Percentiles rank a stretch among this genome's conserved stretches.
Evolutionary conservation across 1,140 invertebrate species (phyloP).

Genomic region (Palaemon carinicauda): DNA sequence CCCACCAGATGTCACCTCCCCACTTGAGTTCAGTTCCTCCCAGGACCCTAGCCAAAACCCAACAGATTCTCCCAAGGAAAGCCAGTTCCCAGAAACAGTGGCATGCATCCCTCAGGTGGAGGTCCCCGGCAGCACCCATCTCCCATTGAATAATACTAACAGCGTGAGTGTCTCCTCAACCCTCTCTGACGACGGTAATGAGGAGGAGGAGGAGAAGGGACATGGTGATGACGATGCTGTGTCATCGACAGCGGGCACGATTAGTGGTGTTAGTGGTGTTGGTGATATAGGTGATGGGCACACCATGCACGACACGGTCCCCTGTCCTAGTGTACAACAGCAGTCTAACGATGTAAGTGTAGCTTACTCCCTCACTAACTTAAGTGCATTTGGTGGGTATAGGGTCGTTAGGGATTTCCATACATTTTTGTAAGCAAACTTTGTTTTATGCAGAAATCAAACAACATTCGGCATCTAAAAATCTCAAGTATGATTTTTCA

Average conservation of each 20-base stretch:
- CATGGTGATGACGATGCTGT: neutral
- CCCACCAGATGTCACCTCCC: neutral
- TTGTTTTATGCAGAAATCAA: too few species aligned
- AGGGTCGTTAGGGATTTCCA: too few species aligned
- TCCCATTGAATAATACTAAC: constrained; percentile 9
- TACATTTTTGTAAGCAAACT: too few species aligned
- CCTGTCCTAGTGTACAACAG: too few species aligned
- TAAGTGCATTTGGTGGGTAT: neutral
- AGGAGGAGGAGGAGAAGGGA: neutral
- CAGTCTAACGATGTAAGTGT: constrained; percentile 16
- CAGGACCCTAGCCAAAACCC: neutral
- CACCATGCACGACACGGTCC: too few species aligned
- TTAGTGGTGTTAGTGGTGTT: constrained; percentile 3
- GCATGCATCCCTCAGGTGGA: too few species aligned
- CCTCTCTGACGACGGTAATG: constrained; percentile 13
- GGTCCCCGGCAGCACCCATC: too few species aligned
- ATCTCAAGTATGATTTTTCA: too few species aligned
- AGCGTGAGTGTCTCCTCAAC: constrained; percentile 23
- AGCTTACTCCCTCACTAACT: neutral
- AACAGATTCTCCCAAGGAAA: too few species aligned
- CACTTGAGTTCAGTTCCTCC: constrained; percentile 14
- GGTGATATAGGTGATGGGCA: constrained; percentile 2
- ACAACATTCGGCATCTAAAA: too few species aligned
- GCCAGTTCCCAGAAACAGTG: too few species aligned
- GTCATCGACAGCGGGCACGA: neutral